Percentiles rank a stretch among this genome's conserved stretches.
Conservation (phyloP, 2,113 vertebrate genomes). For the Chiloscyllium plagiosum region DNA sequence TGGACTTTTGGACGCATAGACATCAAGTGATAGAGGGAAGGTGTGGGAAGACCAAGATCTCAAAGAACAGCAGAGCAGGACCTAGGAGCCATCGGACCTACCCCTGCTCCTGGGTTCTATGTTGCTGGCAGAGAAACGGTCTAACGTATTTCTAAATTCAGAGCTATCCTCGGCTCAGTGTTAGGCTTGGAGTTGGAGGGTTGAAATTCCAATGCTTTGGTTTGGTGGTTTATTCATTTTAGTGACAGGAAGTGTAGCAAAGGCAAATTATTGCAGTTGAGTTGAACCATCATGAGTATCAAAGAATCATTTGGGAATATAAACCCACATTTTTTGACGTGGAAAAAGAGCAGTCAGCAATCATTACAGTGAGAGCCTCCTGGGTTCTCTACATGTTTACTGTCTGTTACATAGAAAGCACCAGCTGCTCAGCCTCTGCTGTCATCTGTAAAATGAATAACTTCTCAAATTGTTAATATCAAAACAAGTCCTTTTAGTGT, state of each 20-base stretch:
- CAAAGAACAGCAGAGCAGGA: too few relatives aligned
- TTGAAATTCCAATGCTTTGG: not conserved
- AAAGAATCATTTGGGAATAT: constrained; percentile 14
- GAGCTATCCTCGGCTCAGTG: not conserved
- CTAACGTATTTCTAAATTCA: not conserved
- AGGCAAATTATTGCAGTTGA: not conserved
- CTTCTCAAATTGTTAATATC: not conserved
- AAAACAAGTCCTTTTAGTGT: not conserved
- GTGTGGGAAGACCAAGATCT: too few relatives aligned
- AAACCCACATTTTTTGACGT: not conserved
- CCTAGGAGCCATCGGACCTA: not conserved
- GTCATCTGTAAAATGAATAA: not conserved
- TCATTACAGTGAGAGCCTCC: not conserved
- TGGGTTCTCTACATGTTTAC: not conserved
- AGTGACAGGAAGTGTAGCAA: not conserved
- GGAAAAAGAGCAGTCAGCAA: not conserved
- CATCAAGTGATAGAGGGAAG: not conserved
- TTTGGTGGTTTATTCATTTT: not conserved
- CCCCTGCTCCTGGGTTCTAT: not conserved
- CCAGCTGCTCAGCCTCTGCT: not conserved
- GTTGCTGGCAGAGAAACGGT: not conserved
- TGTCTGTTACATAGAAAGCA: not conserved
- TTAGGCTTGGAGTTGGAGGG: not conserved
- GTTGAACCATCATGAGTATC: not conserved
- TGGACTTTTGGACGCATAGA: not conserved